These are phyloP conservation scores for Nasalis larvatus DNA, from an alignment of 2,113 vertebrate genomes.

Conservation along the genomic window DNA sequence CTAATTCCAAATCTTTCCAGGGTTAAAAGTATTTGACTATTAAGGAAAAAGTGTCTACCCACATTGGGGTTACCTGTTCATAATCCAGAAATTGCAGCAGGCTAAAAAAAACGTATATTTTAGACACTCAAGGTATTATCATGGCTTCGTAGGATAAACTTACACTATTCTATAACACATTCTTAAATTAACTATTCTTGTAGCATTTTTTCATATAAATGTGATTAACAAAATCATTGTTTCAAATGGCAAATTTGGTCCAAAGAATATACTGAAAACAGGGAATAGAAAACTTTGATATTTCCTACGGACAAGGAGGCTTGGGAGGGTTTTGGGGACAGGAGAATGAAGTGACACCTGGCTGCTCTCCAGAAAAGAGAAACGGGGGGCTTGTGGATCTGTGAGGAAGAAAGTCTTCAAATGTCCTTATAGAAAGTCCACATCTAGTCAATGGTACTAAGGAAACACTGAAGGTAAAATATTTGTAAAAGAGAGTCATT, in stretches of 20 bases:
- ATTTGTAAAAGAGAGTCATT: not conserved
- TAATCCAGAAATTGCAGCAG: not conserved
- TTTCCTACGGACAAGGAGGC: not conserved
- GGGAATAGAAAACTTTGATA: not conserved
- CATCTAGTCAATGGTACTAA: not conserved
- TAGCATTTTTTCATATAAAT: not conserved
- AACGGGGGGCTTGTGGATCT: fast-evolving
- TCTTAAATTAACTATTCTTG: not conserved
- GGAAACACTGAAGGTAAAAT: not conserved
- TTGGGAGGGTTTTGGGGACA: not conserved
- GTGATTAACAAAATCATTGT: not conserved
- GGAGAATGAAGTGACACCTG: not conserved
- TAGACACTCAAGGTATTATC: not conserved
- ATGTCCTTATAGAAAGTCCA: not conserved
- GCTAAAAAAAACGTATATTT: not conserved
- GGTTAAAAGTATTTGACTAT: not conserved
- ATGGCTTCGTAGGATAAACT: not conserved
- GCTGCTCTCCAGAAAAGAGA: not conserved
- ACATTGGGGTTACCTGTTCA: not conserved
- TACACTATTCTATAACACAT: not conserved
- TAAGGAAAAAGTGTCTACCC: not conserved
- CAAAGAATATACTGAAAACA: not conserved
- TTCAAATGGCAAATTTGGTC: not conserved
- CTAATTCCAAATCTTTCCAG: not conserved
- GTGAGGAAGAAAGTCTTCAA: not conserved